phyloP scores from a whole-genome alignment of 2,888 invertebrate species.

The Physocephala rufipes region DNA sequence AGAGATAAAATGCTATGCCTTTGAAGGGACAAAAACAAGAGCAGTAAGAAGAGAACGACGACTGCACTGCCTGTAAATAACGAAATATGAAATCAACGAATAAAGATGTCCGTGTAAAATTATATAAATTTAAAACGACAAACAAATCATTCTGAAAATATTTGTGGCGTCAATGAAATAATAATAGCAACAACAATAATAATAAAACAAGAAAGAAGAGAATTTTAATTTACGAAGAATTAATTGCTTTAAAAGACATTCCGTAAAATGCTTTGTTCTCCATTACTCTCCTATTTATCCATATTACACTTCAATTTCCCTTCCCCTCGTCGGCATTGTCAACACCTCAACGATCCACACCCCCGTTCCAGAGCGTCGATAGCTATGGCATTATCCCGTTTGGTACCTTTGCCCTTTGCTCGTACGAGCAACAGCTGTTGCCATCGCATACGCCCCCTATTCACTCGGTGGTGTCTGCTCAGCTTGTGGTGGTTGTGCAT shows the following conservation, averaged over 20 bases:
- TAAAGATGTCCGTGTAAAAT: not conserved
- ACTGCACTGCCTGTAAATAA: not conserved
- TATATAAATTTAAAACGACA: not conserved
- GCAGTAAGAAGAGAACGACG: not conserved
- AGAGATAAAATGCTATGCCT: not conserved
- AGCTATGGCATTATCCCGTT: conserved; percentile 10
- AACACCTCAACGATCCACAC: not conserved
- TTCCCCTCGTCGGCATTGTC: conserved; percentile 13
- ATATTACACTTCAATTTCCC: conserved; percentile 30
- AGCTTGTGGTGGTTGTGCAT: conserved; percentile 4
- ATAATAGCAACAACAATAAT: not conserved
- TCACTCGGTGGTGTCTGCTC: not conserved
- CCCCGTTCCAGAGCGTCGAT: not conserved
- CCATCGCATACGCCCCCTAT: conserved; percentile 15
- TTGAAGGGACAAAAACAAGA: not conserved
- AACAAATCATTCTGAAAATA: not conserved
- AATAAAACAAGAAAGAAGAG: not conserved
- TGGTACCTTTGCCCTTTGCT: conserved; percentile 1
- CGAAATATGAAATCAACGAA: not conserved
- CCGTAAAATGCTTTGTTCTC: not conserved
- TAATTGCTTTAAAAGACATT: not conserved
- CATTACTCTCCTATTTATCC: not conserved
- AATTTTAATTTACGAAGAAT: not conserved
- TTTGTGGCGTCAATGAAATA: too few species aligned
- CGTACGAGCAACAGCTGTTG: not conserved